Evolutionary conservation across 2,888 invertebrate species (phyloP), one percentile per base, ranked within the genome.

Genomic region (Anagyrus pseudococci): DNA sequence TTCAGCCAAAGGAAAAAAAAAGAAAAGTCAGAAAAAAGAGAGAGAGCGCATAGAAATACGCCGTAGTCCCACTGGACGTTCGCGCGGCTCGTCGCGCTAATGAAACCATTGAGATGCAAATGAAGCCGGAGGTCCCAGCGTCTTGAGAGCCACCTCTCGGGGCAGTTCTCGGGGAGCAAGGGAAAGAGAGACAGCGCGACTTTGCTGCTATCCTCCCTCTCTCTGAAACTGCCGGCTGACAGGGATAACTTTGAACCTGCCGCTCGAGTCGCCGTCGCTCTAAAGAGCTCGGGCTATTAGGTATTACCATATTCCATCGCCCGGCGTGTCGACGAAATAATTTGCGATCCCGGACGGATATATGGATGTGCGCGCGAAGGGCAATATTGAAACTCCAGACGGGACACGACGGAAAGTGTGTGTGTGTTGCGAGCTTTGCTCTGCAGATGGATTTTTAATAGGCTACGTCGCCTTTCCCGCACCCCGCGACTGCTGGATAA

Each of bases 41-140:
- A 6, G 23, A 26, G 19, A 57, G 33, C 25, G n/a, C 22, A 20
- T n/a, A 7, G 26, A 26, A n/a, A n/a, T n/a, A n/a, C n/a, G n/a
- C n/a, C n/a, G n/a, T n/a, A n/a, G n/a, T n/a, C n/a, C n/a, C n/a
- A n/a, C n/a, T n/a, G n/a, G n/a, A n/a, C 17, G 29, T 19, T 29
- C 26, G 25, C 26, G 25, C 37, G 46, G 19, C 40, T 29, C 58
- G 58, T 50, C 41, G 33, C 65, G 68, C 70, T 72, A 71, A 71
- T 70, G 70, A 72, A 72, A 71, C 69, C 68, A 72, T 72, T 72
- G 70, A 72, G 68, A 73, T 72, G 71, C 72, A 74, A 72, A 73
- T 72, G 66, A 29, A 29, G 10, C 29, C 10, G 54, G 54, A 46
- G 53, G 59, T 64, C 44, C 48, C 43, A 41, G 54, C 52, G 29